Evolutionary conservation across 1,140 invertebrate genomes (phyloP).

Genomic region (Stratiolaelaps scimitus): DNA sequence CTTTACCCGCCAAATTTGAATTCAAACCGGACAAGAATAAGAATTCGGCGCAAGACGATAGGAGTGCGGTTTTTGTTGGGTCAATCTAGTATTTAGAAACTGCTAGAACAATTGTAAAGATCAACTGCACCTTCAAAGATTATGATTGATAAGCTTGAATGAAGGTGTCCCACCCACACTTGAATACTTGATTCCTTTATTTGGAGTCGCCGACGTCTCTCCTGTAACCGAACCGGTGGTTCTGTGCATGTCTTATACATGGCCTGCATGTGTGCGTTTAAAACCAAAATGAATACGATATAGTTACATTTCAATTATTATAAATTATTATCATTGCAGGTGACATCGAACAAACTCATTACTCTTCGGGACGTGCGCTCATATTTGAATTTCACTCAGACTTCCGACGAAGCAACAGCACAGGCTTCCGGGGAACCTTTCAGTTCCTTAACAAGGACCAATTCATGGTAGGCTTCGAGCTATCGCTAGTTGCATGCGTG

Average conservation of each 20-base stretch:
- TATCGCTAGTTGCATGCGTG: not conserved
- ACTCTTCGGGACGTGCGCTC: slow-evolving; percentile 63
- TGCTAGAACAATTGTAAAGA: too few relatives aligned
- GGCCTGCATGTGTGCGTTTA: not conserved
- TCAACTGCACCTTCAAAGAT: too few relatives aligned
- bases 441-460: slow-evolving; percentile 67
- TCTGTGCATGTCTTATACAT: not conserved
- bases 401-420: slow-evolving; percentile 48
- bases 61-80: too few relatives aligned
- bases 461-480: slow-evolving; percentile 14
- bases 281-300: not conserved
- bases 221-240: not conserved
- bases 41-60: too few relatives aligned
- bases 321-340: slow-evolving; percentile 34
- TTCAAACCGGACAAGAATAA: too few relatives aligned
- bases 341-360: slow-evolving; percentile 59
- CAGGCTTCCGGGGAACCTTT: slow-evolving; percentile 64
- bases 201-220: not conserved
- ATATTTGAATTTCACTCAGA: slow-evolving; percentile 66
- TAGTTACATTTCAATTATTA: too few relatives aligned
- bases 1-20: too few relatives aligned
- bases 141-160: too few relatives aligned
- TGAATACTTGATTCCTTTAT: too few relatives aligned
- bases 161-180: too few relatives aligned
- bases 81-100: too few relatives aligned